Evolutionary conservation across 1,140 invertebrate species (phyloP), one percentile per base, ranked within the genome.

Genomic region (Temnothorax longispinosus): DNA sequence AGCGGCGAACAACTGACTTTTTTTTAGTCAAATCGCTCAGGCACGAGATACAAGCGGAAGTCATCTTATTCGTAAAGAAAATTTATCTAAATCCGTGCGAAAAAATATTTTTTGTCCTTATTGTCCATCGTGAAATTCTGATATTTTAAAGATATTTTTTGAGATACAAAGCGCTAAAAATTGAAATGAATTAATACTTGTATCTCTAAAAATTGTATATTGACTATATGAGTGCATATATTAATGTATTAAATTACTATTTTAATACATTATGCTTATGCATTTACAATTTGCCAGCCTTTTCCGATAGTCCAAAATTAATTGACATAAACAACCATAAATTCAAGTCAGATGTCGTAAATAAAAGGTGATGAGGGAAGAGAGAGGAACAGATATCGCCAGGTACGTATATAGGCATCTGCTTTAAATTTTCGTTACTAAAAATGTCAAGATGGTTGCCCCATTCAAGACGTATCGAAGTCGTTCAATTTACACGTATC

Each of bases 1-100:
- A 38, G 50, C 18, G 18, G 58, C 52, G 41, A 52, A 56, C 44
- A 69, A 71, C 27, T 78, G 87, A 88, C 71, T 75, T 38, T 47
- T 47, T 38, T 50, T 50, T 50, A 7, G n/a, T 6, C 18, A 27
- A 3, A 18, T 60, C 3, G 13, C 8, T 44, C 3, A 44, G 5
- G 4, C 27, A 4, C 38, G 10, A 13, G 27, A 58, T 72, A 44
- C 11, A 72, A 58, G 7, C 10, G 21, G 11, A 72, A 67, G 54
- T 1, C 8, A 35, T 58, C 32, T 32, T 10, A 3, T 56, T 56
- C 54, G 27, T 32, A 50, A 15, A 81, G 2, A 21, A 32, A 18
- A 67, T 35, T 18, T 69, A n/a, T 21, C 13, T 41, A 41, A 78
- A 50, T 80, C 27, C 1, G 41, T 77, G 5, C 1, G 47, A 52